These are phyloP conservation scores for Netelia inedita DNA, from an alignment of 2,888 invertebrate genomes.

Conservation along the genomic window DNA sequence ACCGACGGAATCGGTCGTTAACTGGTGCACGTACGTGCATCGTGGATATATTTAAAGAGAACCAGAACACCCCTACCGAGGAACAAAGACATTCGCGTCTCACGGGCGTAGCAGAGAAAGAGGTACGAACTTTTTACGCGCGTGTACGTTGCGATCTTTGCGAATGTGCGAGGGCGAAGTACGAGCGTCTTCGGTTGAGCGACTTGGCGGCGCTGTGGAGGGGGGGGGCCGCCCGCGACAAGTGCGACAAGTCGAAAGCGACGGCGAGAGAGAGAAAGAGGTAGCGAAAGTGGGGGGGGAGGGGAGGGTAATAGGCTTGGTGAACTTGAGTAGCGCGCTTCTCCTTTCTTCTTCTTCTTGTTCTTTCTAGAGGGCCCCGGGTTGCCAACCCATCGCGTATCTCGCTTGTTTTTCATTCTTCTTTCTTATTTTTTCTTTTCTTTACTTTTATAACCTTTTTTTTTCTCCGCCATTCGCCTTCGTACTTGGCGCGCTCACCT, in stretches of 20 bases:
- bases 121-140: no score
- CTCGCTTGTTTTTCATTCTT: conserved; percentile 1
- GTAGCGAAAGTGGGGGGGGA: conserved; percentile 2
- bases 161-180: no score
- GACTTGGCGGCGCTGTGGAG: no score
- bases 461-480: conserved; percentile 17
- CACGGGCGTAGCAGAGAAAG: no score
- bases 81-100: conserved; percentile 52
- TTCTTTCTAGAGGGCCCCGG: conserved; percentile 28
- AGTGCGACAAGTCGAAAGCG: not conserved
- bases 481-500: conserved; percentile 2
- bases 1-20: not conserved
- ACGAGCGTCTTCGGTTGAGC: no score
- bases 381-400: conserved; percentile 43
- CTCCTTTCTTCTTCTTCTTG: conserved; percentile 41
- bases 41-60: conserved; percentile 46
- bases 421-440: not conserved
- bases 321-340: conserved; percentile 48
- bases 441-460: not conserved
- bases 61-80: conserved; percentile 32
- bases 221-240: no score
- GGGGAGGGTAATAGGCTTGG: conserved; percentile 2
- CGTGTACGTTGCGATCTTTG: no score
- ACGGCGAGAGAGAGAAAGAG: conserved; percentile 19
- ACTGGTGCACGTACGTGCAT: conserved; percentile 9